These are phyloP conservation scores for Eupithecia subfuscata DNA, from an alignment of 2,888 invertebrate genomes.

Conservation along the genomic window DNA sequence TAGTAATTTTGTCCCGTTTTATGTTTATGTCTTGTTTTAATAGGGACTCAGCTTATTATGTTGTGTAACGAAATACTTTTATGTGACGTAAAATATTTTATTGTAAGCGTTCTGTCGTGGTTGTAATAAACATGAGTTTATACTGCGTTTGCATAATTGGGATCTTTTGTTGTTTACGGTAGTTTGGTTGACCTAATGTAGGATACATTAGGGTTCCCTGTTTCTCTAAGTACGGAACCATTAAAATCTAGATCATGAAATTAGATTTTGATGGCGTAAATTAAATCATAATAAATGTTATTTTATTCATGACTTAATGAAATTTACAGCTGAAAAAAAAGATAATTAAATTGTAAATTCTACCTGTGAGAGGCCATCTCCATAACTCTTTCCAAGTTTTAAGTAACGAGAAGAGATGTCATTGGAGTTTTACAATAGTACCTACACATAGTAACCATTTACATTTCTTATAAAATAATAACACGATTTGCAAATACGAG, in stretches of 20 bases:
- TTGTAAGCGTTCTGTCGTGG: slow-evolving; percentile 34
- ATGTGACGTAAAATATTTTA: slow-evolving; percentile 43
- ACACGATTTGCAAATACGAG: slow-evolving; percentile 3
- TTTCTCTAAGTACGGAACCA: too few relatives aligned
- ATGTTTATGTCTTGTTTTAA: slow-evolving; percentile 45
- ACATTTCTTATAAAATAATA: neutral
- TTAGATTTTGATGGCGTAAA: too few relatives aligned
- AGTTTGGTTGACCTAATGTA: neutral
- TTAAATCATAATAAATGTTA: neutral
- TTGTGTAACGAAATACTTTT: slow-evolving; percentile 44
- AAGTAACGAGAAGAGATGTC: neutral
- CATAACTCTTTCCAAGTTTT: neutral
- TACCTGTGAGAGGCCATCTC: neutral
- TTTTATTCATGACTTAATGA: neutral
- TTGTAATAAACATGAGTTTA: slow-evolving; percentile 32
- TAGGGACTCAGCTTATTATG: slow-evolving; percentile 44
- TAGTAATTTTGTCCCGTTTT: slow-evolving; percentile 35
- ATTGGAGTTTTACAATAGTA: neutral
- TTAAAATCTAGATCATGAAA: neutral
- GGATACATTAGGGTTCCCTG: neutral
- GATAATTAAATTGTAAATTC: neutral
- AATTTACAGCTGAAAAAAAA: neutral
- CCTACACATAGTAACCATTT: neutral
- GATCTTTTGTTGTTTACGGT: slow-evolving; percentile 4
- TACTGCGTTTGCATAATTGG: slow-evolving; percentile 15